Evolutionary conservation across 2,797 vertebrate genomes (phyloP).

Genomic region (Sebastes hopkinsi): DNA sequence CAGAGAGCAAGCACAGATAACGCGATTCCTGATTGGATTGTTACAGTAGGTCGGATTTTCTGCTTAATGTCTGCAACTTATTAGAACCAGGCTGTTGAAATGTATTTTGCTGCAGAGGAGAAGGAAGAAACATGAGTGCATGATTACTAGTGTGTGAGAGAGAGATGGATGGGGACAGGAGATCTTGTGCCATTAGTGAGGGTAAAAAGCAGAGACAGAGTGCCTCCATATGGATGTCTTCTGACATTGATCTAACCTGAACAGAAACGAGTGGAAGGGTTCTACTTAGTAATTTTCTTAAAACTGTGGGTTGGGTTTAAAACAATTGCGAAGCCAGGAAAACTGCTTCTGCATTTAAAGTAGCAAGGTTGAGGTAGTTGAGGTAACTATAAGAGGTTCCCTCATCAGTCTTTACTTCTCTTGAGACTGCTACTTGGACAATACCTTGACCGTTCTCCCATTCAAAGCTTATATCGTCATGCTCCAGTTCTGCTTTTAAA

Average conservation of each 20-base stretch:
- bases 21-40: constrained; percentile 1
- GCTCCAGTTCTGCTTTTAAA: background rate
- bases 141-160: constrained; percentile 14
- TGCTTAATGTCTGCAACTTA: constrained; percentile 1
- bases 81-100: constrained; percentile 21
- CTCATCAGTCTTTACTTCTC: background rate
- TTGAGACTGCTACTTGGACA: background rate
- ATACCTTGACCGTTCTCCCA: background rate
- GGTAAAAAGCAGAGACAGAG: constrained; percentile 14
- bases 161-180: background rate
- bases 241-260: constrained; percentile 18
- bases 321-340: background rate
- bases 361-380: background rate
- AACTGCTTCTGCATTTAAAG: background rate
- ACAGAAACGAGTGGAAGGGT: background rate
- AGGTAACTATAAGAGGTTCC: background rate
- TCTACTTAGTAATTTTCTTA: background rate
- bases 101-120: constrained; percentile 21
- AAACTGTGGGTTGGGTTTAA: background rate
- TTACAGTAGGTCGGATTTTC: background rate
- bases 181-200: background rate
- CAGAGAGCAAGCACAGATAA: background rate
- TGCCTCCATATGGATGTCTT: constrained; percentile 6
- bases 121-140: constrained; percentile 12
- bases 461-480: background rate